Base-by-base conservation (phyloP, 1,140 invertebrate species). In the Hypsibius dujardini region DNA sequence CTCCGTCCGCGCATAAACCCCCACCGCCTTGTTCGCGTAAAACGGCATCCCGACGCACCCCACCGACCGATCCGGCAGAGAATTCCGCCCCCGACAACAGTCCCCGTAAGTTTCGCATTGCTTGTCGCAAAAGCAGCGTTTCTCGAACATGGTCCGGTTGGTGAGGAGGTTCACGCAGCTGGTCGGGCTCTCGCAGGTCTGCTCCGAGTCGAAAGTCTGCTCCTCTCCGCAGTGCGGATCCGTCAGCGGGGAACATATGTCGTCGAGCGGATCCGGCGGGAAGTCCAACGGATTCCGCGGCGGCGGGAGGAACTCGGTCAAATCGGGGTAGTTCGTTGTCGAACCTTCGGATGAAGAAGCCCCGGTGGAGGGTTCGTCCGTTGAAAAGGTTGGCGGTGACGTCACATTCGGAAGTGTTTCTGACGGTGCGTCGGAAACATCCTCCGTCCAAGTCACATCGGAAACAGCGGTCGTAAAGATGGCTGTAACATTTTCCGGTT, bases 71-170 rank as follows among this genome's bases (percentile, higher is more conserved):
- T 56, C 7, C n/a, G 7, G 50, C 7, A 7, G 50, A 56, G 7
- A n/a, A n/a, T 56, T 56, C 7, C 50, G 50, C n/a, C 7, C n/a
- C 7, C n/a, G 7, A 56, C 50, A 56, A 56, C 50, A 56, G n/a
- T 56, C 50, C 50, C 50, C 50, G n/a, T 12, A 56, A 7, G n/a
- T 12, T 12, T 7, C 50, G n/a, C 50, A 56, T 56, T 56, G 7
- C 50, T 56, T n/a, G 50, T 56, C 50, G n/a, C 50, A 56, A n/a
- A 56, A 56, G 50, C 50, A 56, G n/a, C 50, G 50, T n/a, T n/a
- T 7, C 7, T n/a, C 50, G n/a, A 12, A 12, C 50, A 56, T 56
- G 50, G 50, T n/a, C 7, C 50, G 50, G 50, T 56, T n/a, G 7
- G 50, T 56, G n/a, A 56, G 50, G n/a, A 12, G 7, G 50, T 56